Evolutionary conservation across 2,797 vertebrate genomes (phyloP).

Genomic region (Danio kyathit): DNA sequence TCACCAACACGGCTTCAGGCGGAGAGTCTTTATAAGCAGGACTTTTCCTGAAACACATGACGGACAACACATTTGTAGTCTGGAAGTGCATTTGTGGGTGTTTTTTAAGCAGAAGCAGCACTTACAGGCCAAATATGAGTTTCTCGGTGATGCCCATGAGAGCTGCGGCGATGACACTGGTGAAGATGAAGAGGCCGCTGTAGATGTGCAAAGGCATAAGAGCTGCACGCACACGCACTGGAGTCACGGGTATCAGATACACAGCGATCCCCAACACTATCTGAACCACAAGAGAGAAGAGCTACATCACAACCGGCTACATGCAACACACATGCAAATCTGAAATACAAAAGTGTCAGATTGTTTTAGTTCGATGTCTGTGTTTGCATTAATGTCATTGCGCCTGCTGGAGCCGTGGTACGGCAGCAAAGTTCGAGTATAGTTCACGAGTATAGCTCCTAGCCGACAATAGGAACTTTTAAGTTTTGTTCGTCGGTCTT

Average conservation of each 20-base stretch:
- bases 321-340: too few species aligned
- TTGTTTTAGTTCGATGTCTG: too few species aligned
- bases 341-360: too few species aligned
- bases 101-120: conserved; percentile 55
- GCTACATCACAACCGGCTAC: not conserved
- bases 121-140: conserved; percentile 92
- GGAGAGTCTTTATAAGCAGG: conserved; percentile 84
- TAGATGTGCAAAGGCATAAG: conserved; percentile 90
- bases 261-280: conserved; percentile 85
- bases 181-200: conserved; percentile 88
- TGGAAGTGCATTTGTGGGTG: not conserved
- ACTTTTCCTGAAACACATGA: conserved; percentile 65
- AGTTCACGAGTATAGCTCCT: too few species aligned
- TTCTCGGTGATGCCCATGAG: conserved; percentile 97
- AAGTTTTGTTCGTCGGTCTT: too few species aligned
- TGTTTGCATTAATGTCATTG: too few species aligned
- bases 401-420: too few species aligned
- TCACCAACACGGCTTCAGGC: conserved; percentile 89
- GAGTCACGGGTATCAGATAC: conserved; percentile 88
- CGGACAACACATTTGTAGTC: not conserved
- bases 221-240: conserved; percentile 78
- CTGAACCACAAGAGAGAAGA: conserved; percentile 73
- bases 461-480: too few species aligned
- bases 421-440: too few species aligned
- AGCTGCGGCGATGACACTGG: conserved; percentile 83